A percentile compares a stretch with the other conserved stretches of the same genome.
These are phyloP conservation scores for Eriocheir sinensis DNA, from an alignment of 1,140 invertebrate genomes.

Conservation along the genomic window DNA sequence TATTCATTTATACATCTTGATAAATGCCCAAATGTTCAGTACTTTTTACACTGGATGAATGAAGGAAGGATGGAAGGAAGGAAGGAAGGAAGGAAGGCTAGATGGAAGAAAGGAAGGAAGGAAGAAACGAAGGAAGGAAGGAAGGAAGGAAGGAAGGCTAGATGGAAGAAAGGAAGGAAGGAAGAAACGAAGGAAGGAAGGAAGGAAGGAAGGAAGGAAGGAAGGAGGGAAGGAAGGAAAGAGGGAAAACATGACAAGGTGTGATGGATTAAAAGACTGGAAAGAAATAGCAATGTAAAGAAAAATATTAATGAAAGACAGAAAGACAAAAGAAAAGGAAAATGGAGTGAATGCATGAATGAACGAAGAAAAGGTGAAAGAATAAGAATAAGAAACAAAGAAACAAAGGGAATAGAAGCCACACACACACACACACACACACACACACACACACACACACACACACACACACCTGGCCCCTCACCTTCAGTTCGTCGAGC, in stretches of 20 bases:
- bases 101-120: not conserved
- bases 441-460: too few relatives aligned
- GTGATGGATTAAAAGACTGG: not conserved
- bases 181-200: not conserved
- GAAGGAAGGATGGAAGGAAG: too few relatives aligned
- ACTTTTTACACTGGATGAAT: too few relatives aligned
- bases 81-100: too few relatives aligned
- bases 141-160: not conserved
- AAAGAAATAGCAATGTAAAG: not conserved
- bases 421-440: too few relatives aligned
- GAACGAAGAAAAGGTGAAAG: not conserved
- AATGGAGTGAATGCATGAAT: not conserved
- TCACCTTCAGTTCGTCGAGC: slow-evolving; percentile 78
- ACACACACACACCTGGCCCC: too few relatives aligned
- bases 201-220: not conserved
- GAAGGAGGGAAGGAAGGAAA: not conserved
- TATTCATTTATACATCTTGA: too few relatives aligned
- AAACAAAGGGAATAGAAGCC: too few relatives aligned
- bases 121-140: not conserved
- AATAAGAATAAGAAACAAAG: too few relatives aligned
- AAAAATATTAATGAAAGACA: not conserved
- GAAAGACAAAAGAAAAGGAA: not conserved
- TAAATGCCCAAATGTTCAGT: too few relatives aligned
- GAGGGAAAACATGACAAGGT: too few relatives aligned
- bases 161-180: not conserved